A percentile compares a stretch with the other conserved stretches of the same genome.
phyloP scores from a whole-genome alignment of 1,140 invertebrate species.

The Idris sp. region DNA sequence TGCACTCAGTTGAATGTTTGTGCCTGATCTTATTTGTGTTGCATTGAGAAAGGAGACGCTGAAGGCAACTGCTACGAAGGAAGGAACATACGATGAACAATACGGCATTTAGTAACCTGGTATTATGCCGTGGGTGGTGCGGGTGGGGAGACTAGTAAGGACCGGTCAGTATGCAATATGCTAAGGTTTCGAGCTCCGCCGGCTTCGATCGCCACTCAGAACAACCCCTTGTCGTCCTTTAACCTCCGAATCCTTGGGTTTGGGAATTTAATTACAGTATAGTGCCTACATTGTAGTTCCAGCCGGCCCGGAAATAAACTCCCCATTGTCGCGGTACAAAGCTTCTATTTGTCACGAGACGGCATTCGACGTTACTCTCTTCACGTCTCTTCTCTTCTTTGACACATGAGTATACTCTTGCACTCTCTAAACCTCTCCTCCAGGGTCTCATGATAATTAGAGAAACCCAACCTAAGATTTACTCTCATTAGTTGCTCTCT shows the following conservation, averaged over 20 bases:
- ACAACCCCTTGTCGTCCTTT: slow-evolving; percentile 58
- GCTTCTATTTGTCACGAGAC: slow-evolving; percentile 76
- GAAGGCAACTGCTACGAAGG: slow-evolving; percentile 57
- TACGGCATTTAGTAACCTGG: slow-evolving; percentile 69
- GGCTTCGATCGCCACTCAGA: slow-evolving; percentile 46
- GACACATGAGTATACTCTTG: slow-evolving; percentile 35
- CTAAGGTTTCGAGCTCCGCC: slow-evolving; percentile 70
- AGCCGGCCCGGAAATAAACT: slow-evolving; percentile 79
- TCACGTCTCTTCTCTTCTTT: slow-evolving; percentile 47
- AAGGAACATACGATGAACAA: slow-evolving; percentile 75
- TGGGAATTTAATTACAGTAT: slow-evolving; percentile 79
- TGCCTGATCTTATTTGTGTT: slow-evolving; percentile 64
- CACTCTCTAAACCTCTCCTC: slow-evolving; percentile 39
- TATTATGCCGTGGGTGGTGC: slow-evolving; percentile 61
- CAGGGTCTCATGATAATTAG: slow-evolving; percentile 34
- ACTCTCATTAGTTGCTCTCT: neutral
- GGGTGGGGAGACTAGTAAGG: slow-evolving; percentile 57
- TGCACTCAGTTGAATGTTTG: slow-evolving; percentile 63
- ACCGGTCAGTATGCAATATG: slow-evolving; percentile 78
- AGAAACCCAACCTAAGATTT: slow-evolving; percentile 7
- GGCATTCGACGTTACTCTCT: slow-evolving; percentile 59
- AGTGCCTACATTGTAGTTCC: slow-evolving; percentile 78
- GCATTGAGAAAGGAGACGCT: slow-evolving; percentile 60
- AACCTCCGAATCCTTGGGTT: slow-evolving; percentile 75
- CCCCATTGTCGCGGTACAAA: slow-evolving; percentile 78